Conservation (phyloP, 64 coral and sea anemone genomes). For the Montipora foliosa region DNA sequence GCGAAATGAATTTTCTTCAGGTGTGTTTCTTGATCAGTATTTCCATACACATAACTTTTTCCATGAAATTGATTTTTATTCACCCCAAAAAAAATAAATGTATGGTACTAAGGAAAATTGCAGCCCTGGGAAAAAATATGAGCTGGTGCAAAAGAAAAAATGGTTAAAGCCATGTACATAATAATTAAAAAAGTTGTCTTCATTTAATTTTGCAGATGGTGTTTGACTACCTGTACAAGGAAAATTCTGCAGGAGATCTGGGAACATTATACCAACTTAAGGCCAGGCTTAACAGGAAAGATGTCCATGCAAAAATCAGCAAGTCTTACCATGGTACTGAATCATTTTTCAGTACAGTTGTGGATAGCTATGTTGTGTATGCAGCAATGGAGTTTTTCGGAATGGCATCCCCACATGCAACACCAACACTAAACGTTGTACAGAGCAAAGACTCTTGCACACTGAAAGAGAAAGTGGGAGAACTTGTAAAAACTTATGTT, state of each 20-base stretch:
- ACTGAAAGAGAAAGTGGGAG: too few species aligned
- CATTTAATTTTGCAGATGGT: conserved; percentile 39
- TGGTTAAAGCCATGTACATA: not conserved
- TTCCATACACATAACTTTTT: not conserved
- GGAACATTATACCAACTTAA: conserved; percentile 49
- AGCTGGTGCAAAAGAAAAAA: not conserved
- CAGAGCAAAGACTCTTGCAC: too few species aligned
- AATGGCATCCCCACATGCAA: not conserved
- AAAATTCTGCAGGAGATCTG: conserved; percentile 24
- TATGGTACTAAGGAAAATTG: not conserved
- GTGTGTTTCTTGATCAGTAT: not conserved
- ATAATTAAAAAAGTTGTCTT: too few species aligned
- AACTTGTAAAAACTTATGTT: not conserved
- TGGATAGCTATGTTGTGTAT: conserved; percentile 35
- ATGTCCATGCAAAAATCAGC: conserved; percentile 20
- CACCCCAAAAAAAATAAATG: not conserved
- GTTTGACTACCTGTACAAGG: conserved; percentile 46
- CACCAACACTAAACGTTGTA: not conserved
- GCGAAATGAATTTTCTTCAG: conserved; percentile 63
- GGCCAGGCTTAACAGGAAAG: conserved; percentile 32
- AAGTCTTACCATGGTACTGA: conserved; percentile 50
- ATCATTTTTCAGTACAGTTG: conserved; percentile 47
- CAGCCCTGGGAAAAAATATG: not conserved
- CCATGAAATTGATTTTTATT: not conserved
- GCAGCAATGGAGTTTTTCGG: conserved; percentile 24